Evolutionary conservation across 2,797 vertebrate genomes (phyloP), one percentile per base, ranked within the genome.

Genomic region (Danio jaintianensis): DNA sequence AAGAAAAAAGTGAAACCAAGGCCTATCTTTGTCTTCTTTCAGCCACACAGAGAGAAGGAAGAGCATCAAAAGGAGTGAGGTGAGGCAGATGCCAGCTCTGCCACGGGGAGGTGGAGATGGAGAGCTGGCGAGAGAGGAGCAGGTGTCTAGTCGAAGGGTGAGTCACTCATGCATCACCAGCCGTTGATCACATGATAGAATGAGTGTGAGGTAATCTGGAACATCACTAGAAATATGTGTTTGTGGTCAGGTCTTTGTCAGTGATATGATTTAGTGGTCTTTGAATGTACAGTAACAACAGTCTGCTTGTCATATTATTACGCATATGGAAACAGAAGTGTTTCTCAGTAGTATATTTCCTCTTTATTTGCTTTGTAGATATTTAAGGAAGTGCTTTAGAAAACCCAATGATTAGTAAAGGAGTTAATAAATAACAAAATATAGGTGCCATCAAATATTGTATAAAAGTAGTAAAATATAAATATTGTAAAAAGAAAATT

Each of bases 11-110:
- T 29, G 29, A 29, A 29, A 29, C 29, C 29, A n/a, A n/a, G n/a
- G n/a, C n/a, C 61, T 63, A 29, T 63, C 29, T 43, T 22, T 78
- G 36, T 75, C 38, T 79, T 11, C 61, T n/a, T 88, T 85, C 43
- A 99, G 98, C 82, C 97, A 98, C 90, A 99, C 98, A 0, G 96
- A 97, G 84, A 96, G 96, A 91, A 96, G 97, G 88, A 96, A 95
- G 89, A 96, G 96, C 0, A 91, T 98, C 90, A 97, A 94, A 90
- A 93, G 94, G 87, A 97, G 94, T 9, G 97, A 98, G 81, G 95
- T 93, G 5, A 93, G 95, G 83, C 91, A 96, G 86, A 97, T 99
- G 95, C 98, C 98, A 0, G 94, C 91, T n/a, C 89, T 99, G 80
- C 98, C 97, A 0, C 93, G 95, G 59, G 95, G 95, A 0, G 90